Base-by-base conservation (phyloP, 1,140 invertebrate genomes). In the Gonioctena quinquepunctata region DNA sequence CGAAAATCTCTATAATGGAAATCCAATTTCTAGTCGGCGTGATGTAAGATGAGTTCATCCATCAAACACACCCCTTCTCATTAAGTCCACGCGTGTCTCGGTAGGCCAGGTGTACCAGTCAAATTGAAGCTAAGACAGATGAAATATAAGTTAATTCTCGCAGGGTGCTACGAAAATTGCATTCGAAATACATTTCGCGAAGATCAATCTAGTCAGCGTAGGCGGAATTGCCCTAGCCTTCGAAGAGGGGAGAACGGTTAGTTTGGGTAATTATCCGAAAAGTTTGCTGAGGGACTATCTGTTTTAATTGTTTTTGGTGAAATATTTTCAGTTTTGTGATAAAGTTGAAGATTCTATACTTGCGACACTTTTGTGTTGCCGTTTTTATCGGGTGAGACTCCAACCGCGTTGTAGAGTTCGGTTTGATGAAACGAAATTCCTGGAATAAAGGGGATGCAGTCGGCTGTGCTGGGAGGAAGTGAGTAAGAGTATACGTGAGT, bases 141-240 rank as follows among this genome's bases (percentile, higher is more conserved):
- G 16, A 59, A 59, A 59, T 59, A 59, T 59, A 59, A 59, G 56
- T 59, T 59, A 59, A 59, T 59, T 59, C 23, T 26, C 21, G 8
- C 16, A n/a, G 33, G 33, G 33, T 42, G 11, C 33, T 42, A 42
- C 33, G 33, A 13, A 11, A 42, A 42, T 42, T 42, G 33, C 33
- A 42, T 42, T 42, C 13, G 33, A 42, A 42, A 42, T 42, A 42
- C 33, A 42, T 42, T 42, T 42, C 33, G 16, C 33, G 33, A 42
- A 13, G 11, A 42, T 42, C 33, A 42, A 42, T 42, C 33, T 42
- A 42, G 33, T 42, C 16, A n/a, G 2, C 33, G 33, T 42, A 42
- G 33, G 33, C 33, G 13, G 16, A 42, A 42, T 42, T 42, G 33
- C 33, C 33, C 16, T 42, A 42, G 33, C 33, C 33, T 42, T 42